These are phyloP conservation scores for Phalacrocorax pelagicus DNA, from an alignment of 2,113 vertebrate species.

Conservation along the genomic window DNA sequence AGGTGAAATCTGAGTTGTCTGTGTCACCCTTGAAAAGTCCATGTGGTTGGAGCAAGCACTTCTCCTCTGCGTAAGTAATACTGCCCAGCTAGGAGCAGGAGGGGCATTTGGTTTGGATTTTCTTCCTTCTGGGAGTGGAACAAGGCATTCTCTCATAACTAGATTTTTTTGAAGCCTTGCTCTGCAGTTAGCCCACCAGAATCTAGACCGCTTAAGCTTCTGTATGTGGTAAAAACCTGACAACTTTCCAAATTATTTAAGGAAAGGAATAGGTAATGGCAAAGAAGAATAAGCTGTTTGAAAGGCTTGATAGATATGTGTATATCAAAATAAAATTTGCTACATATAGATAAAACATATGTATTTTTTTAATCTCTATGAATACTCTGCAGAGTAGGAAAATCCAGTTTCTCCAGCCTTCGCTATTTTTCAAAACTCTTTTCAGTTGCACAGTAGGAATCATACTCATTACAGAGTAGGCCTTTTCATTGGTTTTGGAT, in stretches of 20 bases:
- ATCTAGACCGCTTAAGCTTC: neutral
- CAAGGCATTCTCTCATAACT: neutral
- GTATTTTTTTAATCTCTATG: neutral
- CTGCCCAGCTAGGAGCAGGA: neutral
- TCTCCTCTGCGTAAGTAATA: neutral
- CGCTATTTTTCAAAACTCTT: neutral
- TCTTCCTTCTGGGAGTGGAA: neutral
- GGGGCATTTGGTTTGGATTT: neutral
- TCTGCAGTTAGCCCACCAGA: neutral
- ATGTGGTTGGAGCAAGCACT: neutral
- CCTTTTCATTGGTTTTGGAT: neutral
- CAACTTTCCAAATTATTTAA: neutral
- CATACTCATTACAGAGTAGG: neutral
- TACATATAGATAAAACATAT: neutral
- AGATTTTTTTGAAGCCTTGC: neutral
- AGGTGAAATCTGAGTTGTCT: neutral
- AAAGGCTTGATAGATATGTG: neutral
- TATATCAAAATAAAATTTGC: neutral
- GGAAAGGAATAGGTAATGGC: neutral
- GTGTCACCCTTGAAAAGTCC: neutral
- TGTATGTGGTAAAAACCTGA: neutral
- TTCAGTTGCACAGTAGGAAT: neutral
- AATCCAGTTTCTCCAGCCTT: neutral
- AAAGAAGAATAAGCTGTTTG: neutral
- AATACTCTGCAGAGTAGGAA: neutral